Evolutionary conservation across 2,888 invertebrate genomes (phyloP).

Genomic region (Deilephila porcellus): DNA sequence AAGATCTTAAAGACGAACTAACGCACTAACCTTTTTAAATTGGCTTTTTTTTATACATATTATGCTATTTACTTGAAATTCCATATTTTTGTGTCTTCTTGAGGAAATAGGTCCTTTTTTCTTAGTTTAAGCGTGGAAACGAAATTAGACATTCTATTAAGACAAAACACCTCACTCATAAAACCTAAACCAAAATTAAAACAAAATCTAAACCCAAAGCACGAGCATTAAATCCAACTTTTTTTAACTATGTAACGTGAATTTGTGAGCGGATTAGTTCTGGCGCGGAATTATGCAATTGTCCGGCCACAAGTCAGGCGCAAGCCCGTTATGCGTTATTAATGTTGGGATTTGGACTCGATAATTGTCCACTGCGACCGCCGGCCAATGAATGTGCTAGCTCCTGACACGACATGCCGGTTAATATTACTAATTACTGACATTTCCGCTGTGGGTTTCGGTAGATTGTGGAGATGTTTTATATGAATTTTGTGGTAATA

Average conservation of each 20-base stretch:
- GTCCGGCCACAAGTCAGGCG: constrained; percentile 44
- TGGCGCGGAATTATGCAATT: constrained; percentile 22
- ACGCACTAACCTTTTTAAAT: no score
- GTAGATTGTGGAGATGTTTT: not conserved
- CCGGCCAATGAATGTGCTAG: constrained; percentile 16
- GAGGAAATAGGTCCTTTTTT: no score
- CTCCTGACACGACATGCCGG: constrained; percentile 5
- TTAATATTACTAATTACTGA: constrained; percentile 24
- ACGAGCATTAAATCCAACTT: constrained; percentile 2
- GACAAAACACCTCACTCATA: not conserved
- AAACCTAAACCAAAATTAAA: not conserved
- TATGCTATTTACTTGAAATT: no score
- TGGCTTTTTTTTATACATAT: no score
- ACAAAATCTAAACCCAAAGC: not conserved
- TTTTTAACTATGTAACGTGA: constrained; percentile 15
- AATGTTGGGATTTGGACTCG: constrained; percentile 42
- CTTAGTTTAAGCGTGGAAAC: no score
- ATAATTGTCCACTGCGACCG: constrained; percentile 38
- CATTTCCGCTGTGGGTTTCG: constrained; percentile 2
- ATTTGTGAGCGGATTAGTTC: constrained; percentile 15
- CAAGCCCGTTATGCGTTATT: constrained; percentile 43
- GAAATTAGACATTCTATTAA: no score
- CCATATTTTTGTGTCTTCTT: no score
- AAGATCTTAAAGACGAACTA: no score
- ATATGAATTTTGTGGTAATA: not conserved